phyloP scores from a whole-genome alignment of 2,888 invertebrate species.

The Stenurella melanura region DNA sequence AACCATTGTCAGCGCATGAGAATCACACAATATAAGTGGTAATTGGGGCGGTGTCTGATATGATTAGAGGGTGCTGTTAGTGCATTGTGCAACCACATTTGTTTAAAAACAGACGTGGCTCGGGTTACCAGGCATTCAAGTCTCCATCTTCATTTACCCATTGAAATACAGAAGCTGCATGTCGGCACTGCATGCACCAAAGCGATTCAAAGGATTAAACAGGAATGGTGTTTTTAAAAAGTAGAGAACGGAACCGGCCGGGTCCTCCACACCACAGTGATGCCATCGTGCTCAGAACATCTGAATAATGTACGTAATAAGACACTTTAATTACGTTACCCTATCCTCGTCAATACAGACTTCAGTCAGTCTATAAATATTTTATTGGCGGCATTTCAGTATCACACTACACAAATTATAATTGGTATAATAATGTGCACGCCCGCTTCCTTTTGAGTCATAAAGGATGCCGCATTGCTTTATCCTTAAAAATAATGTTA shows the following conservation, averaged over 20 bases:
- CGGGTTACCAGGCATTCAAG: conserved; percentile 55
- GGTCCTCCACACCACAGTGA: conserved; percentile 9
- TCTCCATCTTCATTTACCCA: conserved; percentile 42
- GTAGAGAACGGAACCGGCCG: conserved; percentile 35
- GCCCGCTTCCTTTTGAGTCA: conserved; percentile 16
- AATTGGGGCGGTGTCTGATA: conserved; percentile 58
- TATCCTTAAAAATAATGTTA: not conserved
- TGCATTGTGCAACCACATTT: conserved; percentile 58
- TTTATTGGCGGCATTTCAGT: conserved; percentile 50
- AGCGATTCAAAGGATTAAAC: conserved; percentile 38
- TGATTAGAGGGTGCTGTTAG: conserved; percentile 59
- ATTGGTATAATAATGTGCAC: conserved; percentile 29
- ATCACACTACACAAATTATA: conserved; percentile 40
- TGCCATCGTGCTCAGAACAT: conserved; percentile 9
- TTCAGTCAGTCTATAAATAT: conserved; percentile 49
- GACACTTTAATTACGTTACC: conserved; percentile 42
- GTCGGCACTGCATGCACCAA: conserved; percentile 36
- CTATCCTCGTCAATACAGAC: conserved; percentile 30
- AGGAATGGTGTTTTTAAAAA: conserved; percentile 36
- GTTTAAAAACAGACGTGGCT: conserved; percentile 58
- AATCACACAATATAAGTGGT: conserved; percentile 43
- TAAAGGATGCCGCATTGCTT: conserved; percentile 6
- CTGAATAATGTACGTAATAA: conserved; percentile 27
- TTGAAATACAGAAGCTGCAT: conserved; percentile 24
- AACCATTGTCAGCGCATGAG: conserved; percentile 15